Evolutionary conservation across 1,140 invertebrate species (phyloP).

Genomic region (Ptiloglossa arizonensis): DNA sequence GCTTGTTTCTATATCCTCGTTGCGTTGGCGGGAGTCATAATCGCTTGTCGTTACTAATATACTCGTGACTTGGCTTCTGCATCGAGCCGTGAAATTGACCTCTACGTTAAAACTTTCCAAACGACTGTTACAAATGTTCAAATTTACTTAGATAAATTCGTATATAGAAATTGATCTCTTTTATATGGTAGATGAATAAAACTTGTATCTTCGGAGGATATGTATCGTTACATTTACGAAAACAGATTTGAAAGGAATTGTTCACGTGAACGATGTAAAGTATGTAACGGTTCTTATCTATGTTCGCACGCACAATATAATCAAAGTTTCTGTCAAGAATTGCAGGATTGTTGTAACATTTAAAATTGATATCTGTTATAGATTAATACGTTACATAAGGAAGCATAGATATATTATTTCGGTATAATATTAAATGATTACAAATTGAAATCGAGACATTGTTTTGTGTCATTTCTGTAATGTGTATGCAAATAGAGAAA

Average conservation of each 20-base stretch:
- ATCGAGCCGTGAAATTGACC: constrained; percentile 41
- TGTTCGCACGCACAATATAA: background rate
- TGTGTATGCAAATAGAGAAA: background rate
- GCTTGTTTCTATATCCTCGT: background rate
- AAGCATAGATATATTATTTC: constrained; percentile 9
- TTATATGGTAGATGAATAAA: no score
- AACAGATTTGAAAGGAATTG: background rate
- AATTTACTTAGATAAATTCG: background rate
- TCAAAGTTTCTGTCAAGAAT: constrained; percentile 2
- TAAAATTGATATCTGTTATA: constrained; percentile 22
- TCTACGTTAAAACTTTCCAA: constrained; percentile 19
- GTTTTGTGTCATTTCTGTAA: background rate
- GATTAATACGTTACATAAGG: constrained; percentile 35
- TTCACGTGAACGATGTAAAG: background rate
- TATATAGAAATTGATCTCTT: background rate
- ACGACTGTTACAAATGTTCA: constrained; percentile 15
- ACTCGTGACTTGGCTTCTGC: constrained; percentile 38
- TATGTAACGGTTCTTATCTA: background rate
- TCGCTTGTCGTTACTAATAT: constrained; percentile 22
- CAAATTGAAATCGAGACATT: constrained; percentile 24
- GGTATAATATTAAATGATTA: constrained; percentile 30
- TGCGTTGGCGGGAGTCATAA: constrained; percentile 47
- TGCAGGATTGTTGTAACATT: constrained; percentile 16
- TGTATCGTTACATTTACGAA: background rate
- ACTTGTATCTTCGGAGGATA: no score